Evolutionary conservation across 2,113 vertebrate species (phyloP).

Genomic region (Polyodon spathula): DNA sequence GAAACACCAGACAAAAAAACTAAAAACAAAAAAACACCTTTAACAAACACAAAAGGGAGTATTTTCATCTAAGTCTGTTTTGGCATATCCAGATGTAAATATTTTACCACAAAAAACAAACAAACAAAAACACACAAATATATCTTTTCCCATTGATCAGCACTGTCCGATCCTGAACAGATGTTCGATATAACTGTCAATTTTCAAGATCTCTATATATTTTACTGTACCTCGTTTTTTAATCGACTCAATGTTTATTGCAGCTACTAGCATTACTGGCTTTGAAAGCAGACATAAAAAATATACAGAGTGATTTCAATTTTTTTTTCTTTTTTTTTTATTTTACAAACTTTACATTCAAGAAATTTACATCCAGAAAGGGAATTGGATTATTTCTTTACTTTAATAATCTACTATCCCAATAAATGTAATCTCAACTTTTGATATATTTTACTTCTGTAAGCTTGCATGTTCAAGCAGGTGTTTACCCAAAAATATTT

Average conservation of each 20-base stretch:
- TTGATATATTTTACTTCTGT: background rate
- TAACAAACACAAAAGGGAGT: background rate
- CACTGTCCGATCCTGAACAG: background rate
- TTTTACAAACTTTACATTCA: conserved; percentile 70
- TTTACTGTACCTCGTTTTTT: background rate
- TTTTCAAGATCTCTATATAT: background rate
- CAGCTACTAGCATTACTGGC: background rate
- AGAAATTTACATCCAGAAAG: conserved; percentile 61
- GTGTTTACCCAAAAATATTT: background rate
- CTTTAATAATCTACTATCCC: background rate
- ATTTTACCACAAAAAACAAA: too few relatives aligned
- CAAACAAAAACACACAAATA: background rate
- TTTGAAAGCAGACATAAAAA: conserved; percentile 34
- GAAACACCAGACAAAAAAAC: background rate
- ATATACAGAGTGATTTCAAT: conserved; percentile 58
- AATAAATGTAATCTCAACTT: background rate
- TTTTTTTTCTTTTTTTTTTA: conserved; percentile 57
- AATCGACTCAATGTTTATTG: too few relatives aligned
- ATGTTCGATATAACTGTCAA: background rate
- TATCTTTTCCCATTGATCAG: background rate
- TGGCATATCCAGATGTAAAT: background rate
- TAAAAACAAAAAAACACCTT: background rate
- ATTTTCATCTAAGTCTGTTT: background rate
- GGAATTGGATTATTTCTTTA: conserved; percentile 9
- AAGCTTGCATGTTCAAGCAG: background rate